Evolutionary conservation across 2,888 invertebrate species (phyloP).

Genomic region (Apocheima hispidaria): DNA sequence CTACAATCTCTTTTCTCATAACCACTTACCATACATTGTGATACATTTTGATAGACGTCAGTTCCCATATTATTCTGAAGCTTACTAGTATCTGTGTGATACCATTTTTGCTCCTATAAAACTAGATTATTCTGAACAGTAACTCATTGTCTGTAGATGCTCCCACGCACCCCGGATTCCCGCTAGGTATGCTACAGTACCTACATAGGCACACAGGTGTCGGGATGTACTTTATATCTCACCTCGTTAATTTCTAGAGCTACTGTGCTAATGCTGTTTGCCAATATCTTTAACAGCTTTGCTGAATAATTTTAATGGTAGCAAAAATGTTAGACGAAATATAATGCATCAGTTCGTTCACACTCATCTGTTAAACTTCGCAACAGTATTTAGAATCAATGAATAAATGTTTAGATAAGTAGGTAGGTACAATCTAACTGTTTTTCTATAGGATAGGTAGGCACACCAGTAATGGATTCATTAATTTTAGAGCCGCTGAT

Average conservation of each 20-base stretch:
- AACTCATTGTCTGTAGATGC: constrained; percentile 40
- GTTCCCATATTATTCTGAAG: not conserved
- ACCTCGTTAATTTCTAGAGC: constrained; percentile 51
- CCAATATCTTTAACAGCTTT: constrained; percentile 7
- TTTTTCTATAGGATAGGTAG: constrained; percentile 22
- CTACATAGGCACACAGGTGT: constrained; percentile 46
- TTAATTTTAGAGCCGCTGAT: constrained; percentile 36
- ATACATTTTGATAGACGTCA: not conserved
- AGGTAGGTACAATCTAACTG: constrained; percentile 28
- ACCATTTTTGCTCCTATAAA: constrained; percentile 35
- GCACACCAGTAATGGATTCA: constrained; percentile 35
- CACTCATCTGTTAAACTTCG: constrained; percentile 10
- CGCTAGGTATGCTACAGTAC: constrained; percentile 36
- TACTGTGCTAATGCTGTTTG: constrained; percentile 15
- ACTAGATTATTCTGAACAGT: constrained; percentile 38
- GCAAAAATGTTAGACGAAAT: constrained; percentile 2
- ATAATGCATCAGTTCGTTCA: constrained; percentile 11
- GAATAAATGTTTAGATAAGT: constrained; percentile 14
- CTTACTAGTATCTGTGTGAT: constrained; percentile 1
- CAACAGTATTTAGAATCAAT: constrained; percentile 13
- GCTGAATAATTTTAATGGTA: not conserved
- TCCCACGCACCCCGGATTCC: constrained; percentile 44
- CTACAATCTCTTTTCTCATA: too few relatives aligned
- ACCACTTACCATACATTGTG: not conserved
- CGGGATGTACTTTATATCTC: constrained; percentile 46